Evolutionary conservation across 2,113 vertebrate species (phyloP).

Genomic region (Microcebus tavaratra): DNA sequence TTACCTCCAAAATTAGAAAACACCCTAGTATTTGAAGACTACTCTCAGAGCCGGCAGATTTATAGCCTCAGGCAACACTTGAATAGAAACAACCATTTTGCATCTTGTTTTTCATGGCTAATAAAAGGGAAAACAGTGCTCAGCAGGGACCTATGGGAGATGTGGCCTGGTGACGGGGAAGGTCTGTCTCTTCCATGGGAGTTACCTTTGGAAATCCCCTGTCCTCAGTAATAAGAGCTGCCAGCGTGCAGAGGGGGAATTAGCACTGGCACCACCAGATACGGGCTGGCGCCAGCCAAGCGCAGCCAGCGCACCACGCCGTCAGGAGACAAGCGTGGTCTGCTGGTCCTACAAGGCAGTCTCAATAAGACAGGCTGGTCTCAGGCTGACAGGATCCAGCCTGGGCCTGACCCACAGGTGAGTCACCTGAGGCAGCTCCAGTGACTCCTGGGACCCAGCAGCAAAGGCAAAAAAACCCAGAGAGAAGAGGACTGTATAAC

Average conservation of each 20-base stretch:
- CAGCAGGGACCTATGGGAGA: neutral
- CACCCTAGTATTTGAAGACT: neutral
- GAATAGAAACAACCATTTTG: neutral
- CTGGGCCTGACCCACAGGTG: neutral
- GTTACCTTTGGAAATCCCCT: neutral
- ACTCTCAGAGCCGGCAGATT: neutral
- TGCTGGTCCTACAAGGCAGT: neutral
- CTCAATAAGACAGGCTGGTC: neutral
- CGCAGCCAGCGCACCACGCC: neutral
- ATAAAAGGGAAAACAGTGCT: neutral
- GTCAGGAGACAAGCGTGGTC: neutral
- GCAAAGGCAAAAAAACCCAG: constrained; percentile 45
- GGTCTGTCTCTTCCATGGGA: neutral
- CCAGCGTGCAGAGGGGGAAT: neutral
- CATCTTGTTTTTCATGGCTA: constrained; percentile 5
- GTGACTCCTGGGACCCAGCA: neutral
- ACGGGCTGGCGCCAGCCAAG: neutral
- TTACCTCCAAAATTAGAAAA: neutral
- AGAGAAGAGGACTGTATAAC: neutral
- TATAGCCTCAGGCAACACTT: neutral
- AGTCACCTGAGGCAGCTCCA: neutral
- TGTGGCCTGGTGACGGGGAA: neutral
- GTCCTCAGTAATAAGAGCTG: neutral
- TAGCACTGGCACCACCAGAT: neutral
- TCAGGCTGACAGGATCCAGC: neutral